Percentiles rank a stretch among this genome's conserved stretches.
These are phyloP conservation scores for Cercopithecus neglectus DNA, from an alignment of 2,797 vertebrate species.

Conservation along the genomic window DNA sequence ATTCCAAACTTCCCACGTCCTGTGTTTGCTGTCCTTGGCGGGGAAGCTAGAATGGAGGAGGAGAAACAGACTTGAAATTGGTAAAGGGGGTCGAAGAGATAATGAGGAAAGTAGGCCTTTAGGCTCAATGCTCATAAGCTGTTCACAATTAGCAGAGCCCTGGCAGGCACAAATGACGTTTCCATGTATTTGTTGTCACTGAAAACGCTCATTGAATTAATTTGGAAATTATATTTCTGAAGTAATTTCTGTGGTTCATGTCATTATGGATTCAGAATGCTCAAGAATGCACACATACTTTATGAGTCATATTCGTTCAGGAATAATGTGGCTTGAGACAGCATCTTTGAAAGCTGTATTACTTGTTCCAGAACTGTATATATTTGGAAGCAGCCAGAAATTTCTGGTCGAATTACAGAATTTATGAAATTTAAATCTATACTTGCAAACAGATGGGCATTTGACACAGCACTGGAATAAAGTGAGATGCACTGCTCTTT, in stretches of 20 bases:
- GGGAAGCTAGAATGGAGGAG: background rate
- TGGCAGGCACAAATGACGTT: background rate
- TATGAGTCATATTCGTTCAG: background rate
- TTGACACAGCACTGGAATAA: background rate
- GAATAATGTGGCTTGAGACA: background rate
- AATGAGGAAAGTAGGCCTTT: background rate
- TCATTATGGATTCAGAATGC: background rate
- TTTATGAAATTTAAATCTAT: background rate
- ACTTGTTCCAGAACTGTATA: background rate
- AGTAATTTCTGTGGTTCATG: background rate
- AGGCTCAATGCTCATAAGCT: background rate
- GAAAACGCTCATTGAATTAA: background rate
- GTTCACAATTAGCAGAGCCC: background rate
- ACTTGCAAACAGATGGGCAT: background rate
- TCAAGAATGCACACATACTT: background rate
- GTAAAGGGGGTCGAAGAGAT: background rate
- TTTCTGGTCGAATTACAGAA: background rate
- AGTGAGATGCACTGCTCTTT: background rate
- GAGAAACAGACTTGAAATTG: background rate
- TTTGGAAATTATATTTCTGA: background rate
- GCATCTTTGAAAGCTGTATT: background rate
- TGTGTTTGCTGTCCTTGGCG: background rate
- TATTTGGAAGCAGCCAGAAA: background rate
- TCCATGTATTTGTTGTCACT: background rate
- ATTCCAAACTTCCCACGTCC: background rate